Conservation (phyloP, 2,113 vertebrate species). For the Hyperopisus bebe region DNA sequence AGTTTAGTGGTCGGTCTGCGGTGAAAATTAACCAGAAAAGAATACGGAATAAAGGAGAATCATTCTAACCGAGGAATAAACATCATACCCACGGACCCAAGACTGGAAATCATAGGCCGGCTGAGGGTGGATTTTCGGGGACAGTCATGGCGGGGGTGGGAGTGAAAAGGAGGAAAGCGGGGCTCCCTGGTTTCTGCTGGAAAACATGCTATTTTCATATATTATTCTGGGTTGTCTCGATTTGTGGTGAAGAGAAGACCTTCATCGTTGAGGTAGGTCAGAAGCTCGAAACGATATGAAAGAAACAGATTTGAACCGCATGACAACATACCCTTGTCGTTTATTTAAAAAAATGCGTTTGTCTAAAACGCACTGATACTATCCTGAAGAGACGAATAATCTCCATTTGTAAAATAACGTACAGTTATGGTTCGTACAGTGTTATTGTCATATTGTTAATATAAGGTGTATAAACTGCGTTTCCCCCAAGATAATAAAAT, state of each 20-base stretch:
- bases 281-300: constrained; percentile 4
- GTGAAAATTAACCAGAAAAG: constrained; percentile 38
- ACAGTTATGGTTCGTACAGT: background rate
- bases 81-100: constrained; percentile 36
- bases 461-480: background rate
- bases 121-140: constrained; percentile 43
- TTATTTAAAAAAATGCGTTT: background rate
- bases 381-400: background rate
- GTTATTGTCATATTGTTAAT: background rate
- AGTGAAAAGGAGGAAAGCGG: constrained; percentile 50
- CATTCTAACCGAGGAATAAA: constrained; percentile 40
- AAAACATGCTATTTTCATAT: constrained; percentile 62
- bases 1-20: constrained; percentile 36
- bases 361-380: background rate
- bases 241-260: constrained; percentile 63
- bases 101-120: constrained; percentile 43
- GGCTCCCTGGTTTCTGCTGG: constrained; percentile 58
- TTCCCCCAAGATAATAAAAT: constrained; percentile 20
- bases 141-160: constrained; percentile 56
- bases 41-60: constrained; percentile 30
- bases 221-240: constrained; percentile 61
- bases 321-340: constrained; percentile 4
- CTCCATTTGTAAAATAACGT: background rate
- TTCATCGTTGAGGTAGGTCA: constrained; percentile 64
- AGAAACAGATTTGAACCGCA: constrained; percentile 4